Evolutionary conservation across 2,797 vertebrate genomes (phyloP).

Genomic region (Sphaeramia orbicularis): DNA sequence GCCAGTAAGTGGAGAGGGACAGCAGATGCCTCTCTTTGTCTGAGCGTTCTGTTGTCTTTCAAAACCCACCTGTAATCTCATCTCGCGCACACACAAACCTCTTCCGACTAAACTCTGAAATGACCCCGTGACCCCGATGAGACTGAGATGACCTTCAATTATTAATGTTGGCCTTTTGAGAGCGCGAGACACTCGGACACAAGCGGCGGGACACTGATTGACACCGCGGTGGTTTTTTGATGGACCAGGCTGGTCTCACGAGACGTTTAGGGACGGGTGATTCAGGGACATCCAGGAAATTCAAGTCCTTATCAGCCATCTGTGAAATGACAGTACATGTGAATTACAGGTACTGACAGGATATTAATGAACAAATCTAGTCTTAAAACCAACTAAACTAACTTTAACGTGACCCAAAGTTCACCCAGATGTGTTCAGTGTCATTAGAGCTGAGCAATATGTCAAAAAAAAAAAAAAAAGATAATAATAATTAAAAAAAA

Average conservation of each 20-base stretch:
- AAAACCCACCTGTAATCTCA: conserved; percentile 73
- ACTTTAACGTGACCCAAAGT: too few relatives aligned
- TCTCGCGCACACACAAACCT: conserved; percentile 41
- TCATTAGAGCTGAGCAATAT: too few relatives aligned
- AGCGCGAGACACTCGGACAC: conserved; percentile 8
- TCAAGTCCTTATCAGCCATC: too few relatives aligned
- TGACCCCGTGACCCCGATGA: conserved; percentile 54
- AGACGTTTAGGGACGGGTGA: too few relatives aligned
- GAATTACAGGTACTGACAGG: too few relatives aligned
- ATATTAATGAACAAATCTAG: too few relatives aligned
- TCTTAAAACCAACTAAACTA: too few relatives aligned
- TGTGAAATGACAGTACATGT: too few relatives aligned
- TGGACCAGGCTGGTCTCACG: background rate
- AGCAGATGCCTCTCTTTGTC: conserved; percentile 53
- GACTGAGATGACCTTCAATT: conserved; percentile 58
- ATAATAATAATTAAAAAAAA: too few relatives aligned
- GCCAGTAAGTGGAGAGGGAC: conserved; percentile 57
- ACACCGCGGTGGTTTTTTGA: conserved; percentile 19
- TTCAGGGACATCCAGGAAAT: too few relatives aligned
- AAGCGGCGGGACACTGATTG: conserved; percentile 3
- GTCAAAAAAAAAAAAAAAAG: too few relatives aligned
- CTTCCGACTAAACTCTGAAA: conserved; percentile 19
- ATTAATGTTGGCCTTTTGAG: conserved; percentile 32
- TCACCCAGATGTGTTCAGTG: too few relatives aligned
- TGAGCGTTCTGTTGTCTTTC: conserved; percentile 61